phyloP scores from a whole-genome alignment of 2,113 vertebrate genomes.

The Corythornis cristatus region DNA sequence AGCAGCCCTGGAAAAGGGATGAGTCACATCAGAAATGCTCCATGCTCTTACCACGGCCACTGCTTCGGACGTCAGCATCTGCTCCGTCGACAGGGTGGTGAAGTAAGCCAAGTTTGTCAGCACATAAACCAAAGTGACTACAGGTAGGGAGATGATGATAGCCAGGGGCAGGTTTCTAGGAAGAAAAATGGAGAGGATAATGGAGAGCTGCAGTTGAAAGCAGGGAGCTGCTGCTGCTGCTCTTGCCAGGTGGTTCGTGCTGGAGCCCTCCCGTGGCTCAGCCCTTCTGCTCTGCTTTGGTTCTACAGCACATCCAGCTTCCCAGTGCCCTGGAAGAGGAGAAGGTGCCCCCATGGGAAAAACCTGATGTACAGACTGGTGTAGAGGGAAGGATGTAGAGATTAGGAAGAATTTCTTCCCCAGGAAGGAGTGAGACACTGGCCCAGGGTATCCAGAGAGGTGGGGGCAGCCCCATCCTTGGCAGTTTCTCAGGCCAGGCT shows the following conservation, averaged over 20 bases:
- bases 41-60: constrained; percentile 90
- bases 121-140: constrained; percentile 94
- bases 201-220: neutral
- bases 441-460: too few relatives aligned
- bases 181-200: neutral
- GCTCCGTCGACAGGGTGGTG: constrained; percentile 87
- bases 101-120: constrained; percentile 98
- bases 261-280: neutral
- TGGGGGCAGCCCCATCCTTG: too few relatives aligned
- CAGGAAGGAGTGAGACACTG: too few relatives aligned
- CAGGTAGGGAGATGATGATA: constrained; percentile 96
- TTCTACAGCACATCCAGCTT: accelerated
- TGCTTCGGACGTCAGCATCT: constrained; percentile 89
- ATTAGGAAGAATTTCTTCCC: too few relatives aligned
- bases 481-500: too few relatives aligned
- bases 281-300: neutral
- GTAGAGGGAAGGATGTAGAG: neutral
- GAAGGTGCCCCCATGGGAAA: neutral
- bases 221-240: neutral
- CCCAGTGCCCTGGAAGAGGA: neutral
- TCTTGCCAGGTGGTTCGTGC: neutral
- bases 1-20: neutral
- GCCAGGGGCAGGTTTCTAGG: constrained; percentile 94
- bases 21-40: neutral
- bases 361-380: neutral